Conservation (phyloP, 2,797 vertebrate species). For the Neomorphus geoffroyi region DNA sequence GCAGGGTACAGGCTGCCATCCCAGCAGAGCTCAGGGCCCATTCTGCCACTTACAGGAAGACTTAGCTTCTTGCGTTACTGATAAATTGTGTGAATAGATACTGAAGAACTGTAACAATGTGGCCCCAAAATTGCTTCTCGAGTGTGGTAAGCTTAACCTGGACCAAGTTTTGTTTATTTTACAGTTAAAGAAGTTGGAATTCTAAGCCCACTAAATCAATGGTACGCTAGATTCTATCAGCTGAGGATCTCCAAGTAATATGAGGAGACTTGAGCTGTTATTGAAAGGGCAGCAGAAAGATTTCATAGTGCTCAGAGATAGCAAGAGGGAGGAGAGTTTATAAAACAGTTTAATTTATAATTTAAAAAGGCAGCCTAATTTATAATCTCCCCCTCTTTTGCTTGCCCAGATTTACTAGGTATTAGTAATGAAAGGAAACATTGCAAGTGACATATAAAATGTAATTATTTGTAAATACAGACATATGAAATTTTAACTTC, state of each 20-base stretch:
- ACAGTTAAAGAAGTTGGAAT: background rate
- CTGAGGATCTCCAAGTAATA: background rate
- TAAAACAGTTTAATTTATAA: background rate
- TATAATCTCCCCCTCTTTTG: background rate
- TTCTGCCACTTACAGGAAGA: background rate
- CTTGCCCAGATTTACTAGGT: background rate
- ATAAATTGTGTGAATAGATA: background rate
- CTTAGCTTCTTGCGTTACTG: background rate
- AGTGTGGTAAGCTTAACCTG: background rate
- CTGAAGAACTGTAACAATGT: background rate
- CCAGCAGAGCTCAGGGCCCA: background rate
- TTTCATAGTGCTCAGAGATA: background rate
- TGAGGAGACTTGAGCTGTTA: background rate
- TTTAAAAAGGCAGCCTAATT: background rate
- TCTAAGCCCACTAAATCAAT: background rate
- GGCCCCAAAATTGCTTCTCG: background rate
- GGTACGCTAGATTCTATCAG: background rate
- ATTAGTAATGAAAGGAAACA: background rate
- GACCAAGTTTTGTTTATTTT: background rate
- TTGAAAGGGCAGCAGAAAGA: background rate
- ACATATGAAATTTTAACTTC: background rate
- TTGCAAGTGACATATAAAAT: background rate
- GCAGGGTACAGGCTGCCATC: background rate
- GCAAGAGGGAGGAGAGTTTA: background rate
- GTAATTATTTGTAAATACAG: background rate